A percentile compares a stretch with the other conserved stretches of the same genome.
These are phyloP conservation scores for Anadara kagoshimensis DNA, from an alignment of 1,140 invertebrate species.

Conservation along the genomic window DNA sequence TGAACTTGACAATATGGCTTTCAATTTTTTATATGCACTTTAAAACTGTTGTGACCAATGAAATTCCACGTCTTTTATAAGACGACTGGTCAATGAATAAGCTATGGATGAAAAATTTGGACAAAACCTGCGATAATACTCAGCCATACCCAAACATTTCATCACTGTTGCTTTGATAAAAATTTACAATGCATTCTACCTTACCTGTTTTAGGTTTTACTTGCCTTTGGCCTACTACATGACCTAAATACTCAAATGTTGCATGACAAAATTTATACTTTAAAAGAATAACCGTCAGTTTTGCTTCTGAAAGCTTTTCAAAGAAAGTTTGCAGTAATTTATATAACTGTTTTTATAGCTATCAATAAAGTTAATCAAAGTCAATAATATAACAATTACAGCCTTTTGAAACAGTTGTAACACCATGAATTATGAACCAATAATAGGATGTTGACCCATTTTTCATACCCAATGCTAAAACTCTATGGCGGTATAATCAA, in stretches of 20 bases:
- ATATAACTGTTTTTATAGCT: conserved; percentile 71
- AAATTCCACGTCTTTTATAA: background rate
- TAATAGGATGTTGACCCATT: conserved; percentile 74
- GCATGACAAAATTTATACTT: too few relatives aligned
- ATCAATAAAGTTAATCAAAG: conserved; percentile 69
- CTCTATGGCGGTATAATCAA: conserved; percentile 67
- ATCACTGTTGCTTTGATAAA: too few relatives aligned
- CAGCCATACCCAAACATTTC: too few relatives aligned
- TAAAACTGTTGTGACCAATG: background rate
- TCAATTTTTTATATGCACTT: background rate
- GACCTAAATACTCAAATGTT: too few relatives aligned
- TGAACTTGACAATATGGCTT: background rate
- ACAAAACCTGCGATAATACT: too few relatives aligned
- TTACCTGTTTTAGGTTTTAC: too few relatives aligned
- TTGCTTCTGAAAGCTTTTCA: conserved; percentile 60
- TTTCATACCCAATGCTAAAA: conserved; percentile 74
- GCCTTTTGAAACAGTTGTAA: conserved; percentile 58
- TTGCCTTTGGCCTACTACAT: too few relatives aligned
- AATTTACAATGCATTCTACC: too few relatives aligned
- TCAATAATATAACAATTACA: conserved; percentile 75
- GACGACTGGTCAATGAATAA: background rate
- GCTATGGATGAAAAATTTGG: background rate
- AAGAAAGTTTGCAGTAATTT: conserved; percentile 66
- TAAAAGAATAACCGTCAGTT: conserved; percentile 68
- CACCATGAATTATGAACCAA: conserved; percentile 73